These are phyloP conservation scores for Oenanthe oenanthe DNA, from an alignment of 2,113 vertebrate genomes.

Conservation along the genomic window DNA sequence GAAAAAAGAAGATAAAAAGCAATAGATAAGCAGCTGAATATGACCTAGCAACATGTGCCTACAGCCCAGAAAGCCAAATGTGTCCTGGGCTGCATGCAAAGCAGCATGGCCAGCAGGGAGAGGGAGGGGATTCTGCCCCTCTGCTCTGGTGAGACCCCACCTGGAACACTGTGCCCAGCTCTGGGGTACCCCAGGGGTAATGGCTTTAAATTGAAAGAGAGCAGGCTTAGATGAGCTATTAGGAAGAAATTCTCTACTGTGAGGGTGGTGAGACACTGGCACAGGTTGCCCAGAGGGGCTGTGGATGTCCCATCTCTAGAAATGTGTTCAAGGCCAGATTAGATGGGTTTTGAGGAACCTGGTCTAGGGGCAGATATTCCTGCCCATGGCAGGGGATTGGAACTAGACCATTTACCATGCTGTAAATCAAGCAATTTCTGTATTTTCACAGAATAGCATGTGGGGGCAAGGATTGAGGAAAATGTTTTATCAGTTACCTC, in stretches of 20 bases:
- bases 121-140: not conserved
- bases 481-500: not conserved
- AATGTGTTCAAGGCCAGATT: not conserved
- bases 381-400: not conserved
- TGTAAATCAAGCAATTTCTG: not conserved
- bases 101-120: rapidly evolving
- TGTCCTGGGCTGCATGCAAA: not conserved
- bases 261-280: not conserved
- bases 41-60: rapidly evolving
- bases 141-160: not conserved
- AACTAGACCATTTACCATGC: not conserved
- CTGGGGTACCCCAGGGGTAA: not conserved
- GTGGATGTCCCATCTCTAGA: not conserved
- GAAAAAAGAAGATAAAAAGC: too few relatives aligned
- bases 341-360: not conserved
- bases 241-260: not conserved
- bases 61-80: not conserved
- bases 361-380: not conserved
- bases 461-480: not conserved
- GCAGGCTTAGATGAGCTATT: too few relatives aligned
- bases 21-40: not conserved
- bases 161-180: not conserved
- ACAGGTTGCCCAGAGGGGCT: not conserved
- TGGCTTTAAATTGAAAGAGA: not conserved
- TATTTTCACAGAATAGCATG: not conserved